Base-by-base conservation (phyloP, 2,888 invertebrate genomes). In the Osmoderma eremita region DNA sequence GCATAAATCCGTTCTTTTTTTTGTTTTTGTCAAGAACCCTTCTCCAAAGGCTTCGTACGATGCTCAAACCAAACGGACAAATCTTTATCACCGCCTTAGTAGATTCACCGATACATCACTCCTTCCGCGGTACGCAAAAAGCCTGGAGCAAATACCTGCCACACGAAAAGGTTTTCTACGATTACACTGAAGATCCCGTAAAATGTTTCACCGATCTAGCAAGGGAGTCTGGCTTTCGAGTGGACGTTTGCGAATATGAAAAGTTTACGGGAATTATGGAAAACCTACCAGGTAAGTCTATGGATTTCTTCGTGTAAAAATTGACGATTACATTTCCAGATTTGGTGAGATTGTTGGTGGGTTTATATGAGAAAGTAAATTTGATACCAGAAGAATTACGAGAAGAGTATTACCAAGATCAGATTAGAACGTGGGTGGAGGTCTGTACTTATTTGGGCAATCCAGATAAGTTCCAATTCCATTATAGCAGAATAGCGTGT, bases 51-150 rank as follows among this genome's bases (percentile, higher is more conserved):
- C 4, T 58, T 4, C 30, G 45, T 30, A 24, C 20, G 13, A 58
- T 45, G 30, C 45, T 58, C 4, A 45, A 58, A 30, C 10, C 15
- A 10, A 20, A 45, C 3, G 58, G 58, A 6, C 42, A 58, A 58
- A 45, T 58, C 3, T 45, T 58, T 8, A 12, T 30, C 6, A 45
- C 41, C 12, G 12, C 10, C 24, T 4, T 58, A 3, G 41, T 8
- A 0, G 13, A 45, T 24, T 13, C 4, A 45, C 15, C 13, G 3
- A 10, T 45, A 0, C 8, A 24, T 6, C 24, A 15, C 12, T 24
- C 45, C 6, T 8, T 30, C n/a, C 10, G 12, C 6, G 24, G 12
- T 17, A 5, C 13, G n/a, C 24, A 12, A 0, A 30, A 30, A 10
- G 45, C 39, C 15, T 58, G 58, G 58, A 15, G 15, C n/a, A 30